phyloP scores from a whole-genome alignment of 2,888 invertebrate species.

The Teinopalpus imperialis region DNA sequence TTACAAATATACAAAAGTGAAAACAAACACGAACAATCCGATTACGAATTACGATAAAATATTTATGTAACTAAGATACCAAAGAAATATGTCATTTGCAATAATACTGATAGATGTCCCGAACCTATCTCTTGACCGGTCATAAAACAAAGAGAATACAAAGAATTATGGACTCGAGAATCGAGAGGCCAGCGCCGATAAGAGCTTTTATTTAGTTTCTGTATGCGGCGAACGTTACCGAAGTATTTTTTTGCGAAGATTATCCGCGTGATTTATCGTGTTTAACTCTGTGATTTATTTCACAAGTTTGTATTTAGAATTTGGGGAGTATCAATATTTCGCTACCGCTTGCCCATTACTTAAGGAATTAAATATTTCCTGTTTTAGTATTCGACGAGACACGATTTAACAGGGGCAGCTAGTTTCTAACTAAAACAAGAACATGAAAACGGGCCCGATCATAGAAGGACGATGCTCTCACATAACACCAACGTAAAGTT shows the following conservation, averaged over 20 bases:
- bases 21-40: too few species aligned
- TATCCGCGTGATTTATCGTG: constrained; percentile 59
- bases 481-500: too few species aligned
- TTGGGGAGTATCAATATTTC: too few species aligned
- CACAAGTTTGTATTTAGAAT: constrained; percentile 47
- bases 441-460: too few species aligned
- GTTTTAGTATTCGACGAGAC: too few species aligned
- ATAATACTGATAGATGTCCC: constrained; percentile 25
- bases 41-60: too few species aligned
- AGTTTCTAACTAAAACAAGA: too few species aligned
- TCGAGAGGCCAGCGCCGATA: constrained; percentile 41
- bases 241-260: constrained; percentile 56
- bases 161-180: constrained; percentile 35
- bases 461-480: too few species aligned
- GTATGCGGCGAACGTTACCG: constrained; percentile 46
- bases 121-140: constrained; percentile 28
- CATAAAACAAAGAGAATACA: constrained; percentile 41
- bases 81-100: constrained; percentile 23
- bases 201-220: constrained; percentile 41
- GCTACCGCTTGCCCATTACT: too few species aligned
- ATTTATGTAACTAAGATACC: constrained; percentile 3
- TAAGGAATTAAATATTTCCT: too few species aligned
- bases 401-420: too few species aligned
- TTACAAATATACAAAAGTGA: too few species aligned
- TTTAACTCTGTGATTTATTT: constrained; percentile 54